A percentile compares a stretch with the other conserved stretches of the same genome.
Evolutionary conservation across 2,113 vertebrate genomes (phyloP).

Genomic region (Zootoca vivipara): DNA sequence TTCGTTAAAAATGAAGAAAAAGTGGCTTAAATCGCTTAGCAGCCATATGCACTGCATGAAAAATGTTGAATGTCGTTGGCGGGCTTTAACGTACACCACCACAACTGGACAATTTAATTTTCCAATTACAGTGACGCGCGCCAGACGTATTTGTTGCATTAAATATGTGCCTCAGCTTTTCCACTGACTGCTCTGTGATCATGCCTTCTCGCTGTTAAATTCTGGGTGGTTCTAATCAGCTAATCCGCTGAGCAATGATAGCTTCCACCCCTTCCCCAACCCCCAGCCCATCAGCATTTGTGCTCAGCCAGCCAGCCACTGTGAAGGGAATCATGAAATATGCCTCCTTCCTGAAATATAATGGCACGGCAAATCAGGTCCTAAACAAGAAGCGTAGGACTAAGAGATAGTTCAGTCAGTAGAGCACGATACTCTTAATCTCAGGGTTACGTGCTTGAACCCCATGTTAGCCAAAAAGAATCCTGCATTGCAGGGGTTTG

Average conservation of each 20-base stretch:
- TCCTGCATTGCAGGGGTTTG: too few relatives aligned
- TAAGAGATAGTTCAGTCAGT: too few relatives aligned
- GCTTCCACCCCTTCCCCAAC: background rate
- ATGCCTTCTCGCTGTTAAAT: background rate
- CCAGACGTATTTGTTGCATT: conserved; percentile 29
- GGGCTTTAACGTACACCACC: conserved; percentile 50
- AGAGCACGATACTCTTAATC: too few relatives aligned
- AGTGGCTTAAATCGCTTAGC: conserved; percentile 15
- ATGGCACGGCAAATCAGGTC: too few relatives aligned
- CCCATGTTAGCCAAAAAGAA: too few relatives aligned
- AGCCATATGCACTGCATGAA: background rate
- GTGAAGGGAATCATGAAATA: background rate
- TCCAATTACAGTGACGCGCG: conserved; percentile 42
- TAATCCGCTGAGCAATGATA: background rate
- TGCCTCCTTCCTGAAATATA: too few relatives aligned
- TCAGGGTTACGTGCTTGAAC: too few relatives aligned
- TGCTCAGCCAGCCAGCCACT: background rate
- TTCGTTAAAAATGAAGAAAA: background rate
- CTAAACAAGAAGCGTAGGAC: too few relatives aligned
- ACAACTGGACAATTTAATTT: conserved; percentile 52
- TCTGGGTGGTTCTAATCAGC: background rate
- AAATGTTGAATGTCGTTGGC: background rate
- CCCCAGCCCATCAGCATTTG: too few relatives aligned
- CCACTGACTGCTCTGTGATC: background rate
- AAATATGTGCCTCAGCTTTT: conserved; percentile 21